These are phyloP conservation scores for Spermophilus dauricus DNA, from an alignment of 2,113 vertebrate genomes.

Conservation along the genomic window DNA sequence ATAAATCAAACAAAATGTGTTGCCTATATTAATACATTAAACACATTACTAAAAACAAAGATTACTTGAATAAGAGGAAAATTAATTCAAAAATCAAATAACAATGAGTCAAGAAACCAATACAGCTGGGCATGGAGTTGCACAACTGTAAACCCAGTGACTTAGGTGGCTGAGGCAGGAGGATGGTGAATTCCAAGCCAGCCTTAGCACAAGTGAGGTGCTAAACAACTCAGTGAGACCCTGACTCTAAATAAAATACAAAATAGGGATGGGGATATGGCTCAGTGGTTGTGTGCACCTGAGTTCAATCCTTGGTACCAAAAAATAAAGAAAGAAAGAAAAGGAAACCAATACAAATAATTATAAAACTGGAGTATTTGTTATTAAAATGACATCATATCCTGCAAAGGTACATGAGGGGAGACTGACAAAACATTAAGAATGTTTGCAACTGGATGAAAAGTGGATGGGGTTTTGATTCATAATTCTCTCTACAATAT, in stretches of 20 bases:
- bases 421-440: background rate
- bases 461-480: accelerated
- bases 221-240: no score
- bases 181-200: no score
- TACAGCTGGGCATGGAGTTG: background rate
- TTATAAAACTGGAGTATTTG: background rate
- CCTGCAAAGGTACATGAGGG: background rate
- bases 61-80: background rate
- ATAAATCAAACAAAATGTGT: background rate
- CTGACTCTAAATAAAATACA: no score
- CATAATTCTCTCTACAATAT: background rate
- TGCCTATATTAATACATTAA: background rate
- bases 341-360: background rate
- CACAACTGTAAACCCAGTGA: no score
- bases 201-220: no score
- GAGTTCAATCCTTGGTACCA: no score
- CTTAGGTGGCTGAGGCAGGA: no score
- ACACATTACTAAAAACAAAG: background rate
- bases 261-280: no score
- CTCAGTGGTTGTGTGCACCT: no score
- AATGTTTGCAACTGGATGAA: background rate
- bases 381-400: background rate
- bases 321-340: no score
- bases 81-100: conserved; percentile 6
- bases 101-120: background rate